Evolutionary conservation across 2,888 invertebrate species (phyloP).

Genomic region (Tuta absoluta): DNA sequence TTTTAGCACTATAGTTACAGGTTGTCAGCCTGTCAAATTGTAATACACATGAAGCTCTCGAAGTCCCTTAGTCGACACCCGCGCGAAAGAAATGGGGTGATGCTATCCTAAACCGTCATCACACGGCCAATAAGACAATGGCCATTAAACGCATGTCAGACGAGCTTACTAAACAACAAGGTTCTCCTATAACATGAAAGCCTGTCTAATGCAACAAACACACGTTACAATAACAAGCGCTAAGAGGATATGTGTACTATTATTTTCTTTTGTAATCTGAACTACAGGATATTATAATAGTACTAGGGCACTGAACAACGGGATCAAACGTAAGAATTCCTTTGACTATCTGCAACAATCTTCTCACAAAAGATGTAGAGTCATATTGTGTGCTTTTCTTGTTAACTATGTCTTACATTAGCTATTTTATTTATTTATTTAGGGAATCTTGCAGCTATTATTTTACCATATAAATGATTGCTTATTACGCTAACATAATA

Average conservation of each 20-base stretch:
- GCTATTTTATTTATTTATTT: too few species aligned
- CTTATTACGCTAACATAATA: too few species aligned
- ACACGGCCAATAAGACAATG: not conserved
- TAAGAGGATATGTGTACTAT: not conserved
- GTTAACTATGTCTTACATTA: not conserved
- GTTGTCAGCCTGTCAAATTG: too few species aligned
- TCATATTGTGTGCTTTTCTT: not conserved
- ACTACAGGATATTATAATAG: too few species aligned
- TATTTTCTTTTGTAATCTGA: not conserved
- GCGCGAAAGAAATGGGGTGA: too few species aligned
- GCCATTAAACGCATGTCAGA: not conserved
- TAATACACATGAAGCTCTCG: too few species aligned
- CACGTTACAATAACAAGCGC: not conserved
- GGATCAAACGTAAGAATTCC: not conserved
- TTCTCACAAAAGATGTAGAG: not conserved
- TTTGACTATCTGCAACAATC: constrained; percentile 6
- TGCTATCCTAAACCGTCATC: too few species aligned
- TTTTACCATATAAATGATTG: too few species aligned
- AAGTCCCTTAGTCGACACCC: too few species aligned
- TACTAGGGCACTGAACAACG: not conserved
- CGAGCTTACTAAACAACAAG: not conserved
- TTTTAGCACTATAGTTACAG: too few species aligned
- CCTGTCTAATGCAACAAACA: constrained; percentile 5
- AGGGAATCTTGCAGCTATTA: too few species aligned
- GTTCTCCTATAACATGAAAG: not conserved